phyloP scores from a whole-genome alignment of 2,797 vertebrate species.

The Sternarchorhynchus goeldii region DNA sequence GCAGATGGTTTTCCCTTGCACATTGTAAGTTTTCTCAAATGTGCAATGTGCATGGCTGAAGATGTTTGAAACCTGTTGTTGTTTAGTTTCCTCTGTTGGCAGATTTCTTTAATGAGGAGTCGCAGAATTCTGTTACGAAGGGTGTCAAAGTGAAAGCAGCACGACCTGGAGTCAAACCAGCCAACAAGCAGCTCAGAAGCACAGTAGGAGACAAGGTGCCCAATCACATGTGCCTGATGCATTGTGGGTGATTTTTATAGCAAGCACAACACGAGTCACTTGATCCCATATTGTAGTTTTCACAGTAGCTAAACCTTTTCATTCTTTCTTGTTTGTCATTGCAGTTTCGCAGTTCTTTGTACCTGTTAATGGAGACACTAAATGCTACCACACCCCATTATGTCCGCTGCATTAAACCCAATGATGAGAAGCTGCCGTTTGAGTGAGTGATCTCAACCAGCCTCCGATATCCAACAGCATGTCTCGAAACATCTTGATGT shows the following conservation, averaged over 20 bases:
- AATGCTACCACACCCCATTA: slow-evolving; percentile 97
- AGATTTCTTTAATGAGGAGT: slow-evolving; percentile 86
- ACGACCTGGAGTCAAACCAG: slow-evolving; percentile 80
- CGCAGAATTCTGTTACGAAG: slow-evolving; percentile 64
- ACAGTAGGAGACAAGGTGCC: slow-evolving; percentile 94
- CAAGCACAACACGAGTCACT: neutral
- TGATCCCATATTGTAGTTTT: neutral
- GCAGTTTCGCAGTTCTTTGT: slow-evolving; percentile 92
- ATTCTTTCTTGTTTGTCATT: slow-evolving; percentile 37
- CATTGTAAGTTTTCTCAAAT: neutral
- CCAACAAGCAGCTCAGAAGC: slow-evolving; percentile 88
- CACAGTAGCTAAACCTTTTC: neutral
- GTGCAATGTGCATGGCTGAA: neutral
- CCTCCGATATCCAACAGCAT: neutral
- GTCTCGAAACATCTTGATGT: slow-evolving; percentile 3
- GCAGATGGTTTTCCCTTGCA: no score
- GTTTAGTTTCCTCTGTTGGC: slow-evolving; percentile 86
- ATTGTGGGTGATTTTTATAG: neutral
- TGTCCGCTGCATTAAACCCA: slow-evolving; percentile 97
- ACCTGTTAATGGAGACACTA: slow-evolving; percentile 92
- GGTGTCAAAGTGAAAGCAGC: slow-evolving; percentile 85
- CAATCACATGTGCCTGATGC: neutral
- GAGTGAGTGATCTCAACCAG: slow-evolving; percentile 79
- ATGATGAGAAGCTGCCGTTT: slow-evolving; percentile 91
- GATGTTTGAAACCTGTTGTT: slow-evolving; percentile 38